These are phyloP conservation scores for Gorsachius magnificus DNA, from an alignment of 2,797 vertebrate species.

Conservation along the genomic window DNA sequence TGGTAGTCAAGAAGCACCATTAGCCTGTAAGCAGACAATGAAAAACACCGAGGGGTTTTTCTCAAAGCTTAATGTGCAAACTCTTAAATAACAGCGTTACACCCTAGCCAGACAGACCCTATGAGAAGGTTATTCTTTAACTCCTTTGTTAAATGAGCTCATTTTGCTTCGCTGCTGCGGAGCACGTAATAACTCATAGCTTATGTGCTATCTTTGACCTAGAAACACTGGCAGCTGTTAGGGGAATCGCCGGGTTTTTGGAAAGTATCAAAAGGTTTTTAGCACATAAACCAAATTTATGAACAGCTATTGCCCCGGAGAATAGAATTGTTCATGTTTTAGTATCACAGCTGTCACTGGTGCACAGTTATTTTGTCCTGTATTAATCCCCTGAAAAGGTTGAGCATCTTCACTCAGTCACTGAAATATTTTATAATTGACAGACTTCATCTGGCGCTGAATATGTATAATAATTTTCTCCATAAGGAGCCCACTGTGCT, in stretches of 20 bases:
- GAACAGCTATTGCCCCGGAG: slow-evolving; percentile 23
- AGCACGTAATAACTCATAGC: slow-evolving; percentile 22
- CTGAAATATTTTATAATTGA: slow-evolving; percentile 65
- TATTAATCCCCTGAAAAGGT: slow-evolving; percentile 56
- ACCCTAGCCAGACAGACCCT: not conserved
- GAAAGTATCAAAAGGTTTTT: slow-evolving; percentile 42
- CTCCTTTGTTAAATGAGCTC: slow-evolving; percentile 9
- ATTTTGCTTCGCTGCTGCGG: not conserved
- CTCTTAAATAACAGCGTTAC: slow-evolving; percentile 1
- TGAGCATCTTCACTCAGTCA: slow-evolving; percentile 55
- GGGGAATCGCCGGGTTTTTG: slow-evolving; percentile 34
- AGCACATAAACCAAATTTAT: slow-evolving; percentile 63
- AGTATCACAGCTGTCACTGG: slow-evolving; percentile 41
- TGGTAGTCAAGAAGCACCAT: not conserved
- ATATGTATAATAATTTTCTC: slow-evolving; percentile 66
- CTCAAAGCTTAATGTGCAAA: not conserved
- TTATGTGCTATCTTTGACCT: slow-evolving; percentile 3
- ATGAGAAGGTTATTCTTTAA: slow-evolving; percentile 3
- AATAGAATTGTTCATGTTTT: slow-evolving; percentile 49
- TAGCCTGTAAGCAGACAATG: not conserved
- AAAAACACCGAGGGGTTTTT: not conserved
- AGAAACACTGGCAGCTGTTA: slow-evolving; percentile 48
- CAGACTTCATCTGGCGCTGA: slow-evolving; percentile 69
- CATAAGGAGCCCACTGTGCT: slow-evolving; percentile 50
- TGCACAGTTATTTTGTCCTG: slow-evolving; percentile 19